phyloP scores from a whole-genome alignment of 2,113 vertebrate genomes.

The Sminthopsis crassicaudata region DNA sequence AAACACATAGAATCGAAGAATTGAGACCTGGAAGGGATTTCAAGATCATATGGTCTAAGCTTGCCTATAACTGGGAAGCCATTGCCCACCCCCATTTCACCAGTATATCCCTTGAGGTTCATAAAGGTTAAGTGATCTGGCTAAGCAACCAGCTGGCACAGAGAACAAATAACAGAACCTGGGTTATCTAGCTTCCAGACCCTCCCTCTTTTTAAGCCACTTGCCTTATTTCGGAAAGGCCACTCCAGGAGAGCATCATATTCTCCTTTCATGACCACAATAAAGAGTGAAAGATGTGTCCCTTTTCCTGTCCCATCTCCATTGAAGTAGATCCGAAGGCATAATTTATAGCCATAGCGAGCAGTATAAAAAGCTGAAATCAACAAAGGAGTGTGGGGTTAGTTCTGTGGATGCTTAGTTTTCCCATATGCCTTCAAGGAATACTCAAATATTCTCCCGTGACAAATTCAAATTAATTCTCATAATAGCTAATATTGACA shows the following conservation, averaged over 20 bases:
- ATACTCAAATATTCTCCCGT: background rate
- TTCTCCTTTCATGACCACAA: constrained; percentile 91
- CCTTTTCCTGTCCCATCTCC: constrained; percentile 89
- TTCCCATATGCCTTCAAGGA: background rate
- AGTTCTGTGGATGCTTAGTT: background rate
- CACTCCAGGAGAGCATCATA: constrained; percentile 89
- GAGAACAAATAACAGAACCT: background rate
- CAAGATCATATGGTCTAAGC: background rate
- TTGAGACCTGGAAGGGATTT: background rate
- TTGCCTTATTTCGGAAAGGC: constrained; percentile 92
- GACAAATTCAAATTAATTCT: background rate
- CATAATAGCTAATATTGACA: background rate
- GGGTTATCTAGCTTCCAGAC: background rate
- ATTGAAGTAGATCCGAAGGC: constrained; percentile 89
- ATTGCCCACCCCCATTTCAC: background rate
- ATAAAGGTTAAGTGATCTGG: background rate
- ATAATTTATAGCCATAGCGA: constrained; percentile 89
- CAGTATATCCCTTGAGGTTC: background rate
- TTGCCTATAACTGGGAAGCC: background rate
- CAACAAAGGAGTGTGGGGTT: background rate
- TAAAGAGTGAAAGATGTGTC: constrained; percentile 90
- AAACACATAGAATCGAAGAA: background rate
- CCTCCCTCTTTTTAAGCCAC: background rate
- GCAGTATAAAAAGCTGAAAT: constrained; percentile 90
- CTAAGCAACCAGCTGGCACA: background rate